Evolutionary conservation across 2,113 vertebrate species (phyloP).

Genomic region (Dromaius novaehollandiae): DNA sequence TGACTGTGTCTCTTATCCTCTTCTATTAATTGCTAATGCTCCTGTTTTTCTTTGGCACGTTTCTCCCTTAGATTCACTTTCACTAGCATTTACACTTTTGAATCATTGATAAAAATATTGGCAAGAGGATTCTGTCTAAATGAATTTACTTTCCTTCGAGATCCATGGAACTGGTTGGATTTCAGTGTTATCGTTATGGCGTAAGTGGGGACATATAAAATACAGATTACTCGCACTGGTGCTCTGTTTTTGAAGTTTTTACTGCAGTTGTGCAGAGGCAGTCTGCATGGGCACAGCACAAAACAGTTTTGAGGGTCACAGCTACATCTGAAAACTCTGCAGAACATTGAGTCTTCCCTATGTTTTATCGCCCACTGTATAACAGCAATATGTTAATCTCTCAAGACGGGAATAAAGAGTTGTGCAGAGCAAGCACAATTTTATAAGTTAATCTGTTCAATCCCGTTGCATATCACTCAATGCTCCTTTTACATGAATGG

Average conservation of each 20-base stretch:
- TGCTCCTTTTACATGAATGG: not conserved
- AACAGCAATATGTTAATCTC: not conserved
- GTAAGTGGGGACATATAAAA: slow-evolving; percentile 78
- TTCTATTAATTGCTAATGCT: not conserved
- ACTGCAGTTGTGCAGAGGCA: not conserved
- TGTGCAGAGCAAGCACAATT: not conserved
- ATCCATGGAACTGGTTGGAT: slow-evolving; percentile 99
- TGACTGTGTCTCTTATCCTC: not conserved
- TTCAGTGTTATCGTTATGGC: slow-evolving; percentile 93
- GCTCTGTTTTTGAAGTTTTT: not conserved
- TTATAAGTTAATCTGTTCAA: not conserved
- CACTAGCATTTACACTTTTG: slow-evolving; percentile 97
- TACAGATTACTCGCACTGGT: accelerated
- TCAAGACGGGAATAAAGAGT: not conserved
- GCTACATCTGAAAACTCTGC: not conserved
- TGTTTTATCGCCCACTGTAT: not conserved
- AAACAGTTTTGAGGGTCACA: not conserved
- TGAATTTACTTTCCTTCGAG: slow-evolving; percentile 92
- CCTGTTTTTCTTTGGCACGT: slow-evolving; percentile 5
- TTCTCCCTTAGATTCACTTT: slow-evolving; percentile 84
- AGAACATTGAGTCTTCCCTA: not conserved
- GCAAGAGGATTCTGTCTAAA: slow-evolving; percentile 93
- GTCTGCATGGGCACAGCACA: not conserved
- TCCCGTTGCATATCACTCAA: no score
- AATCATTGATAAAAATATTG: slow-evolving; percentile 93